Evolutionary conservation across 1,140 invertebrate genomes (phyloP).

Genomic region (Drosophila kurseongensis): DNA sequence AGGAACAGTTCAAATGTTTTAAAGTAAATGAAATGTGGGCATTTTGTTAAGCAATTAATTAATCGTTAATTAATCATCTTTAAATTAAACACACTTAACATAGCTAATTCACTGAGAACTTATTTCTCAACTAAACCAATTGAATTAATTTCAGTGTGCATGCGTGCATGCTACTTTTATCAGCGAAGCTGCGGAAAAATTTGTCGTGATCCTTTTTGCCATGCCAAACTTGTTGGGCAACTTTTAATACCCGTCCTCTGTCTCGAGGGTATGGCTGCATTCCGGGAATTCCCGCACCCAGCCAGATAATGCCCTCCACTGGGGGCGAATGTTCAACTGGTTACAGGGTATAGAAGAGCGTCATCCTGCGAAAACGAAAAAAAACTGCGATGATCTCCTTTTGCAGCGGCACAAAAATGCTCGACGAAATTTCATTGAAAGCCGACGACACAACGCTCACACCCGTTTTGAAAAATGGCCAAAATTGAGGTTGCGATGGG

Average conservation of each 20-base stretch:
- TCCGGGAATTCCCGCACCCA: neutral
- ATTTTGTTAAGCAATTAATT: no score
- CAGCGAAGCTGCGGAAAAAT: conserved; percentile 61
- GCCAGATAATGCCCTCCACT: neutral
- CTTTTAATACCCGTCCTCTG: conserved; percentile 26
- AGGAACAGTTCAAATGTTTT: no score
- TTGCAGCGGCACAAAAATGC: conserved; percentile 58
- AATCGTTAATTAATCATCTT: no score
- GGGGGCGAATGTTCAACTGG: neutral
- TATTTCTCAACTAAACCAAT: neutral
- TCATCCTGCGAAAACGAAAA: neutral
- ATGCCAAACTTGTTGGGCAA: conserved; percentile 41
- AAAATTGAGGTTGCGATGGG: conserved; percentile 11
- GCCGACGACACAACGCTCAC: conserved; percentile 48
- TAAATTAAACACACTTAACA: neutral
- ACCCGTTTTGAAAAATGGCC: conserved; percentile 63
- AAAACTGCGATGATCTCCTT: conserved; percentile 7
- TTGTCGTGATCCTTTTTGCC: conserved; percentile 55
- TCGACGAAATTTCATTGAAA: conserved; percentile 69
- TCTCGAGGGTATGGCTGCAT: neutral
- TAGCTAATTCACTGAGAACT: neutral
- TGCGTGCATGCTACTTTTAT: conserved; percentile 55
- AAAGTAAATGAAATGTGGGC: no score
- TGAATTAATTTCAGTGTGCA: neutral
- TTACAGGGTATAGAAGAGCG: conserved; percentile 8